These are phyloP conservation scores for Agrotis ipsilon DNA, from an alignment of 2,888 invertebrate species.

Conservation along the genomic window DNA sequence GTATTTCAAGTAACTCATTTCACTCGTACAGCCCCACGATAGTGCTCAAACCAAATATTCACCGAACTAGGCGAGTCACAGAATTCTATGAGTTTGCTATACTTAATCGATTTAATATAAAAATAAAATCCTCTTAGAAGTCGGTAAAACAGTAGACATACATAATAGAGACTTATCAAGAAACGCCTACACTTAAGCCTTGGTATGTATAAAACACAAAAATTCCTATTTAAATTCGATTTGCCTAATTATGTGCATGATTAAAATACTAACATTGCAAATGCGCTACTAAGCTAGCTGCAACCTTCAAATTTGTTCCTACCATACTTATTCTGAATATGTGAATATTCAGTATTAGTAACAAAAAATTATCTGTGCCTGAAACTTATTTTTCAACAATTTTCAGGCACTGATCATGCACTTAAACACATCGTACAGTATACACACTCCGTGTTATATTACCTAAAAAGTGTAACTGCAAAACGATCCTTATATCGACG, in stretches of 20 bases:
- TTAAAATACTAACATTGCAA: conserved; percentile 20
- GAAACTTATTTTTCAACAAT: too few relatives aligned
- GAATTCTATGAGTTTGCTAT: neutral
- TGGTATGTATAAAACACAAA: conserved; percentile 1
- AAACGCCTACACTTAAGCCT: conserved; percentile 4
- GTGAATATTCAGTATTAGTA: conserved; percentile 6
- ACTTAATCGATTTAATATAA: too few relatives aligned
- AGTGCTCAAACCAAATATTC: too few relatives aligned
- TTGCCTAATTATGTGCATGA: conserved; percentile 20
- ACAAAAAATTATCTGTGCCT: neutral
- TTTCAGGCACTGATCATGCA: too few relatives aligned
- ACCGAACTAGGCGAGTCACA: neutral
- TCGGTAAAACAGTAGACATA: neutral
- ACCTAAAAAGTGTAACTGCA: too few relatives aligned
- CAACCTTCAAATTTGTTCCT: conserved; percentile 13
- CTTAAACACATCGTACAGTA: too few relatives aligned
- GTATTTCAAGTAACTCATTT: too few relatives aligned
- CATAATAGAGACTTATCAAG: neutral
- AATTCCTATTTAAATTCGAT: conserved; percentile 8
- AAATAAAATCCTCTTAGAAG: too few relatives aligned
- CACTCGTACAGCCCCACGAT: too few relatives aligned
- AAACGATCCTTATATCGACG: too few relatives aligned
- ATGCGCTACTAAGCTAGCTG: conserved; percentile 2
- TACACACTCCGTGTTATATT: too few relatives aligned
- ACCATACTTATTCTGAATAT: neutral